Base-by-base conservation (phyloP, 1,140 invertebrate species). In the Hydropsyche tenuis region DNA sequence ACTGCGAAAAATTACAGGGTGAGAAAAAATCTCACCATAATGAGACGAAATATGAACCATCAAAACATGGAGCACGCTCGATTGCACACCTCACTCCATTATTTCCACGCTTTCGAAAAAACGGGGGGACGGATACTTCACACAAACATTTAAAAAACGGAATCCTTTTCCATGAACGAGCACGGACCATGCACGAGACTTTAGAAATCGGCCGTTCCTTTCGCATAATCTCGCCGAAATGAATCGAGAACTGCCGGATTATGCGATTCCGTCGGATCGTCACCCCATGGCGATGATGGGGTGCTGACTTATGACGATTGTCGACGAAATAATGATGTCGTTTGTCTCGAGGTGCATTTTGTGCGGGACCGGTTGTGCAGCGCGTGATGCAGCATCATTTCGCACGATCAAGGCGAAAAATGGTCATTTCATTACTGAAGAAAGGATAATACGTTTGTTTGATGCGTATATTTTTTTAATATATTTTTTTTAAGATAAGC, bases 1-100 rank as follows among this genome's bases (percentile, higher is more conserved):
- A 69, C 27, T 69, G 45, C 66, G 66, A 22, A 25, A 63, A 27
- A 25, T 63, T 18, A 23, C 53, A 42, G 30, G n/a, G 30, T 7
- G 20, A 65, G 42, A 65, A 65, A 30, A 65, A 51, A 25, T 37
- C 16, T 70, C 20, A 46, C 42, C 56, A 69, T 77, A 77, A 77
- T 77, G 75, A 77, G 18, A 51, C 64, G 73, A 77, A 72, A 68
- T 77, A 27, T 51, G 69, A 74, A 69, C 72, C 75, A 77, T 77
- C 63, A 70, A 70, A 70, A 70, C 68, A 70, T 70, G 56, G 68
- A 70, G 18, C 53, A 77, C 64, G 73, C 63, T 74, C 53, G 42
- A 74, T 77, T 62, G 75, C 69, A 62, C 73, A 66, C 46, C 43
- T 64, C 51, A 68, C 51, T 73, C 64, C 72, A 64, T 65, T 71